A percentile compares a stretch with the other conserved stretches of the same genome.
These are phyloP conservation scores for Eulemur mongoz DNA, from an alignment of 2,797 vertebrate species.

Conservation along the genomic window DNA sequence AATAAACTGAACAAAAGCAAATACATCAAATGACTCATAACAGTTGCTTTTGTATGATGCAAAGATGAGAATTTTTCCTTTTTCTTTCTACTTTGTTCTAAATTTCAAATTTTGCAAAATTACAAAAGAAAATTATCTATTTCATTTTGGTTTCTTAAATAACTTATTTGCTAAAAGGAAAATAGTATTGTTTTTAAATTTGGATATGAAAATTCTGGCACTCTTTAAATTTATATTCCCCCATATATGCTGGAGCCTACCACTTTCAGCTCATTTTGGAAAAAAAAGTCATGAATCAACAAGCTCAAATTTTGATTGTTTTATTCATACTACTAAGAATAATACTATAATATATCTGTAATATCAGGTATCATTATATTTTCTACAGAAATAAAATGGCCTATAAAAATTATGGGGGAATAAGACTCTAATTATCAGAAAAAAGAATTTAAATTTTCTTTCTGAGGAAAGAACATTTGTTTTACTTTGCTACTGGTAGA, in stretches of 20 bases:
- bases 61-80: not conserved
- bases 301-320: not conserved
- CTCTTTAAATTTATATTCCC: not conserved
- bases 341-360: not conserved
- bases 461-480: not conserved
- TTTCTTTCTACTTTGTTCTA: not conserved
- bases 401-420: not conserved
- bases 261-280: not conserved
- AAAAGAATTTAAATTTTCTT: not conserved
- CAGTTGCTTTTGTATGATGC: not conserved
- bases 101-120: not conserved
- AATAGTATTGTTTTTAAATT: not conserved
- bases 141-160: not conserved
- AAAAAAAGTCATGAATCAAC: not conserved
- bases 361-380: not conserved
- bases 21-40: not conserved
- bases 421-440: not conserved
- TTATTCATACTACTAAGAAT: not conserved
- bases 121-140: not conserved
- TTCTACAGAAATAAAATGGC: not conserved
- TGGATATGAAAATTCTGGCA: not conserved
- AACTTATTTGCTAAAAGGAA: not conserved
- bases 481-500: not conserved
- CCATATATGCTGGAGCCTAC: not conserved
- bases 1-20: not conserved